Evolutionary conservation across 2,888 invertebrate species (phyloP).

Genomic region (Andricus quercusramuli): DNA sequence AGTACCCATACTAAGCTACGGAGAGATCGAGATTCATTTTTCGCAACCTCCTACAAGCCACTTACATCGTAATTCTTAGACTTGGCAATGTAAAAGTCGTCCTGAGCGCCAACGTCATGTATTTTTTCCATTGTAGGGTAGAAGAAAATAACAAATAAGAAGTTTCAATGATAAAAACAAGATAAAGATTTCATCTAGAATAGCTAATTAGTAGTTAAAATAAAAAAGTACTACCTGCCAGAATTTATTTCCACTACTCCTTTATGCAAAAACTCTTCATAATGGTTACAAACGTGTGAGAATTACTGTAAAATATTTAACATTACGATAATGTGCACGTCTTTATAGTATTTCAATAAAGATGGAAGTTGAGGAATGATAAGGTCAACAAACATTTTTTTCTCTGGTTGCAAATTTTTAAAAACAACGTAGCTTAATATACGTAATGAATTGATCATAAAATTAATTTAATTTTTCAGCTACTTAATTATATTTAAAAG

Average conservation of each 20-base stretch:
- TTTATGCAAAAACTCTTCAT: not conserved
- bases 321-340: not conserved
- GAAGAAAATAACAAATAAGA: not conserved
- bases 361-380: too few species aligned
- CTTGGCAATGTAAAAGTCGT: too few species aligned
- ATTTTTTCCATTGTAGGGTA: too few species aligned
- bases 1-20: too few species aligned
- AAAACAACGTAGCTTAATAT: not conserved
- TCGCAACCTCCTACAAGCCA: too few species aligned
- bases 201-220: not conserved
- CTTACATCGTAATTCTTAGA: too few species aligned
- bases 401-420: not conserved
- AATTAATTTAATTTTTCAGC: not conserved
- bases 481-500: not conserved
- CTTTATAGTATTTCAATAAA: not conserved
- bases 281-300: not conserved
- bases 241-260: not conserved
- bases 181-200: not conserved
- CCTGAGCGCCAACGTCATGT: too few species aligned
- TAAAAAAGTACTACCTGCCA: not conserved
- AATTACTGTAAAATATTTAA: not conserved
- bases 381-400: not conserved
- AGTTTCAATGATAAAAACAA: not conserved
- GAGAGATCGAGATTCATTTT: too few species aligned
- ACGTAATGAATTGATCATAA: not conserved